phyloP scores from a whole-genome alignment of 1,140 invertebrate genomes.

The Melanaphis sacchari region DNA sequence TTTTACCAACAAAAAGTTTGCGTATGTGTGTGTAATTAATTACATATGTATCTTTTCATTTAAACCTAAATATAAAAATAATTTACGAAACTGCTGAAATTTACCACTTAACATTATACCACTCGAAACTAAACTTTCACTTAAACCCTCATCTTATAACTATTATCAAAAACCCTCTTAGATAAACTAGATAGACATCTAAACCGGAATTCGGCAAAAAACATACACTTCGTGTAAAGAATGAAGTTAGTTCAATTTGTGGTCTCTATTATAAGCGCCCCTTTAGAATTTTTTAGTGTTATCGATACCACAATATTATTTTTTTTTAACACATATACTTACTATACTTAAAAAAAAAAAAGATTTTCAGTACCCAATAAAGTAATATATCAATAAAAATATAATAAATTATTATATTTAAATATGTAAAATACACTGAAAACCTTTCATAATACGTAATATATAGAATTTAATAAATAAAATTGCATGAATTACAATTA shows the following conservation, averaged over 20 bases:
- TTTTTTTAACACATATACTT: not conserved
- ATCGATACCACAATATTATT: not conserved
- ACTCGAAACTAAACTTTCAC: not conserved
- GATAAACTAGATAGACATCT: not conserved
- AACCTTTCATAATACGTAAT: no score
- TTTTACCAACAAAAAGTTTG: not conserved
- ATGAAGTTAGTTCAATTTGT: not conserved
- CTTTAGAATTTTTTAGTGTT: not conserved
- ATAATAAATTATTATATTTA: not conserved
- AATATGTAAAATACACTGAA: no score
- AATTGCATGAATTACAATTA: not conserved
- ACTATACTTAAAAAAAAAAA: not conserved
- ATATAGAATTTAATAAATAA: no score
- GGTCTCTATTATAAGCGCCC: no score
- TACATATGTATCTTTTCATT: not conserved
- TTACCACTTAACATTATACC: not conserved
- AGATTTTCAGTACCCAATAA: not conserved
- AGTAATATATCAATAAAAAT: not conserved
- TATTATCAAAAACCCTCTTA: no score
- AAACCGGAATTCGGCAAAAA: no score
- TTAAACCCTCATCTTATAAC: not conserved
- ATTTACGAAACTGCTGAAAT: not conserved
- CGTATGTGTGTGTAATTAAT: not conserved
- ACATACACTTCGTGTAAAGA: not conserved
- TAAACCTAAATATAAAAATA: not conserved